Evolutionary conservation across 23 tunicate genomes (phyloP).

Genomic region (Botrylloides violaceus): DNA sequence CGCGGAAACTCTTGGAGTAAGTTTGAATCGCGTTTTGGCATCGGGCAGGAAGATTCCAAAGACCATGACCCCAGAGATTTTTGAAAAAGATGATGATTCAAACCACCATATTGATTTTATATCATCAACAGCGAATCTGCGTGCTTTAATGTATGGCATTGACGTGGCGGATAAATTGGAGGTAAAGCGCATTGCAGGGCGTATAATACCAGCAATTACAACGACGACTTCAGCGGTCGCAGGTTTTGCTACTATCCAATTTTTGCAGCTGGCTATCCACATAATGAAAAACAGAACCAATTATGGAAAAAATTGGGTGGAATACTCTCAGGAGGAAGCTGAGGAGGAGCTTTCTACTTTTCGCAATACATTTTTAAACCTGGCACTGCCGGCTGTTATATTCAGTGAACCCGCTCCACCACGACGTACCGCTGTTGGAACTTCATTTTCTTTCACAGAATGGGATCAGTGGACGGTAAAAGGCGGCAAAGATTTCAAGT

Average conservation of each 20-base stretch:
- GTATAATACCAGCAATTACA: slow-evolving; percentile 20
- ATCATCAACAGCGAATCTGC: slow-evolving; percentile 18
- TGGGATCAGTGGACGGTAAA: slow-evolving; percentile 12
- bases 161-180: slow-evolving; percentile 14
- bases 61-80: background rate
- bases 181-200: slow-evolving; percentile 20
- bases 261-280: slow-evolving; percentile 14
- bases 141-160: slow-evolving; percentile 21
- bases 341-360: background rate
- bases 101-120: slow-evolving; percentile 29
- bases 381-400: slow-evolving; percentile 14
- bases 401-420: slow-evolving; percentile 24
- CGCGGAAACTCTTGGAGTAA: background rate
- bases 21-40: background rate
- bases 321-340: background rate
- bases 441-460: background rate
- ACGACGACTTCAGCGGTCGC: slow-evolving; percentile 20
- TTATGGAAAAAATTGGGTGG: background rate
- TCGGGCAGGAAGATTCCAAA: background rate
- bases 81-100: slow-evolving; percentile 28
- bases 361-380: slow-evolving; percentile 18
- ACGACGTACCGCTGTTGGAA: background rate
- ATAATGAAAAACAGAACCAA: background rate
- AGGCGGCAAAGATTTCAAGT: slow-evolving; percentile 9
- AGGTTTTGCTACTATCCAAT: slow-evolving; percentile 18